Evolutionary conservation across 2,113 vertebrate species (phyloP).

Genomic region (Notothenia coriiceps): DNA sequence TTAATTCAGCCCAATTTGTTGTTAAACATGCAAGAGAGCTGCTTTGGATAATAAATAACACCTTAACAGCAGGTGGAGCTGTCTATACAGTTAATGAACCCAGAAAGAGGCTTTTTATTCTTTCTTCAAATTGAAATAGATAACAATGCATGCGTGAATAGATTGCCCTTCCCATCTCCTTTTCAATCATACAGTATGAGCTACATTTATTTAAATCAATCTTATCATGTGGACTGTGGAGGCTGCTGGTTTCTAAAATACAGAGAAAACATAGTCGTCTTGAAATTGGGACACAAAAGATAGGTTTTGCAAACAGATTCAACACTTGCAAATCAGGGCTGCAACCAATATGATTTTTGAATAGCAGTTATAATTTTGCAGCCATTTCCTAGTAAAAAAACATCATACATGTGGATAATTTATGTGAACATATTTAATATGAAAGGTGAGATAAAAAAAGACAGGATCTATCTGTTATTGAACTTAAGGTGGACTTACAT

Average conservation of each 20-base stretch:
- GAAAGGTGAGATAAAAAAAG: not conserved
- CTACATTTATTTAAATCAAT: not conserved
- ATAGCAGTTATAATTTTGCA: not conserved
- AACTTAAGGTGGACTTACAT: not conserved
- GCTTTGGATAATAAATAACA: conserved; percentile 46
- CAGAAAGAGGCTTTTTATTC: conserved; percentile 8
- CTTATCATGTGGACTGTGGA: not conserved
- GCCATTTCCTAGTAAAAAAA: not conserved
- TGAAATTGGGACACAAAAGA: not conserved
- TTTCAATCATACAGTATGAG: not conserved
- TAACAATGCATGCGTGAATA: not conserved
- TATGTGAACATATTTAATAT: not conserved
- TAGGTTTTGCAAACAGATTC: too few relatives aligned
- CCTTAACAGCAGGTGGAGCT: conserved; percentile 72
- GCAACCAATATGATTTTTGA: not conserved
- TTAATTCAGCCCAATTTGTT: conserved; percentile 55
- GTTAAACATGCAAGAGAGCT: conserved; percentile 34
- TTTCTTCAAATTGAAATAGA: not conserved
- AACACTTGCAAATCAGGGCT: too few relatives aligned
- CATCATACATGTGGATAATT: not conserved
- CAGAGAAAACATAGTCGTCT: too few relatives aligned
- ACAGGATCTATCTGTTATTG: not conserved
- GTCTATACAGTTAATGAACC: conserved; percentile 59
- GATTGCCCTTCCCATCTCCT: not conserved
- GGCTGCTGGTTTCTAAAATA: not conserved